Evolutionary conservation across 1,140 invertebrate species (phyloP).

Genomic region (Drosophila hydei): DNA sequence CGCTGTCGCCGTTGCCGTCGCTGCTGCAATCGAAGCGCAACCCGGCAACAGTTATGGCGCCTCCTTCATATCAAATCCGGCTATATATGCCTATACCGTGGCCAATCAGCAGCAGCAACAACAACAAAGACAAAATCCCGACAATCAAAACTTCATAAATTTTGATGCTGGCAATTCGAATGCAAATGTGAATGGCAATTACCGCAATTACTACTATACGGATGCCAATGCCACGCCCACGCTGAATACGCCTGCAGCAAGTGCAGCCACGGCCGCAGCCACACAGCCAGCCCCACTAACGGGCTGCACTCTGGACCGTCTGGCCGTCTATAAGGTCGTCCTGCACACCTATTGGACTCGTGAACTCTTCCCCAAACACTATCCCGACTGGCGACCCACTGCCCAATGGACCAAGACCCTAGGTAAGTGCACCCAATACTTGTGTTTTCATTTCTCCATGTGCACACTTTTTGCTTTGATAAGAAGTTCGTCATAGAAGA

Average conservation of each 20-base stretch:
- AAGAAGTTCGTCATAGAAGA: too few relatives aligned
- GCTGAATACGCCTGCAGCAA: slow-evolving; percentile 28
- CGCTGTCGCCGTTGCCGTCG: slow-evolving; percentile 4
- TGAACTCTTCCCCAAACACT: slow-evolving; percentile 94
- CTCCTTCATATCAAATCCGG: slow-evolving; percentile 74
- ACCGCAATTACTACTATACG: slow-evolving; percentile 73
- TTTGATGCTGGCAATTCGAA: slow-evolving; percentile 55
- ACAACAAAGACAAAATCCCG: slow-evolving; percentile 25
- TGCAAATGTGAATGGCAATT: slow-evolving; percentile 51
- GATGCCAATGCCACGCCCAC: slow-evolving; percentile 46
- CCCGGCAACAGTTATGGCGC: slow-evolving; percentile 56
- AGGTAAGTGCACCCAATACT: slow-evolving; percentile 85
- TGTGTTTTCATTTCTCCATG: background rate
- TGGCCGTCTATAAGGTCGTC: slow-evolving; percentile 93
- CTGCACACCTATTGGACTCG: slow-evolving; percentile 95
- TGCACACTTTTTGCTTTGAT: slow-evolving; percentile 7
- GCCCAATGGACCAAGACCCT: slow-evolving; percentile 96
- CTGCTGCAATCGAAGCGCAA: slow-evolving; percentile 19
- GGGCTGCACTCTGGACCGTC: slow-evolving; percentile 86
- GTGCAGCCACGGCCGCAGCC: slow-evolving; percentile 14
- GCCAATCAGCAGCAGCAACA: slow-evolving; percentile 55
- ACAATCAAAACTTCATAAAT: slow-evolving; percentile 56
- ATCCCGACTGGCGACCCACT: slow-evolving; percentile 94
- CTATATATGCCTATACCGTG: slow-evolving; percentile 72
- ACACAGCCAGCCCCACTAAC: slow-evolving; percentile 71